Conservation (phyloP, 2,888 invertebrate genomes). For the Drosophila putrida region DNA sequence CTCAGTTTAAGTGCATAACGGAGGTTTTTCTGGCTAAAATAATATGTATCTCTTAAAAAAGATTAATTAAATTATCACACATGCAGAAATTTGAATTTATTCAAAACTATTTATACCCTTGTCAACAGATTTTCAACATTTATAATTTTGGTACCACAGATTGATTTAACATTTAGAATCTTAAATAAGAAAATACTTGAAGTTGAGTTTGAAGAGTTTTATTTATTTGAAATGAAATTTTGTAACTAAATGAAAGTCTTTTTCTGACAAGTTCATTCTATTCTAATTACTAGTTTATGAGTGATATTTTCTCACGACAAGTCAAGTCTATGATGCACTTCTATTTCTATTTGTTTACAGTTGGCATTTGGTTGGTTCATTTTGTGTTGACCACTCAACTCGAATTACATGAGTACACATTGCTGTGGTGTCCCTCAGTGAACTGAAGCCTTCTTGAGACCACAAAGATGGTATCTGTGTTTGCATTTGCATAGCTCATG, state of each 20-base stretch:
- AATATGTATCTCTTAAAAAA: not conserved
- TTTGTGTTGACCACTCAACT: conserved; percentile 60
- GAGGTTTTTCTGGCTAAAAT: not conserved
- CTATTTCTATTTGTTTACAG: conserved; percentile 37
- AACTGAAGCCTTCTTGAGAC: not conserved
- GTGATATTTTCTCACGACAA: conserved; percentile 49
- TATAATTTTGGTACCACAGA: too few relatives aligned
- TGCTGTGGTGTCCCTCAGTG: conserved; percentile 11
- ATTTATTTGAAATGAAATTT: too few relatives aligned
- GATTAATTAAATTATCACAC: not conserved
- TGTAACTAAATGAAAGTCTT: too few relatives aligned
- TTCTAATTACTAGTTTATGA: conserved; percentile 5
- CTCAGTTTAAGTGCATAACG: not conserved
- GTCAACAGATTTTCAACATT: too few relatives aligned
- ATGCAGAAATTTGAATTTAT: too few relatives aligned
- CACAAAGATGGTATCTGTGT: conserved; percentile 45
- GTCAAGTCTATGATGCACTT: conserved; percentile 34
- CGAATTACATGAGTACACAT: conserved; percentile 53
- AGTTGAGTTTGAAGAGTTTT: too few relatives aligned
- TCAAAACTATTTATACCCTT: too few relatives aligned
- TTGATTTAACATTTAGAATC: too few relatives aligned
- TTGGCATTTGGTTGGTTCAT: conserved; percentile 50
- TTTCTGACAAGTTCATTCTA: too few relatives aligned
- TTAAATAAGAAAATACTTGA: too few relatives aligned
- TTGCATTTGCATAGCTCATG: conserved; percentile 54